These are phyloP conservation scores for Leptogaster cylindrica DNA, from an alignment of 2,888 invertebrate species.

Conservation along the genomic window DNA sequence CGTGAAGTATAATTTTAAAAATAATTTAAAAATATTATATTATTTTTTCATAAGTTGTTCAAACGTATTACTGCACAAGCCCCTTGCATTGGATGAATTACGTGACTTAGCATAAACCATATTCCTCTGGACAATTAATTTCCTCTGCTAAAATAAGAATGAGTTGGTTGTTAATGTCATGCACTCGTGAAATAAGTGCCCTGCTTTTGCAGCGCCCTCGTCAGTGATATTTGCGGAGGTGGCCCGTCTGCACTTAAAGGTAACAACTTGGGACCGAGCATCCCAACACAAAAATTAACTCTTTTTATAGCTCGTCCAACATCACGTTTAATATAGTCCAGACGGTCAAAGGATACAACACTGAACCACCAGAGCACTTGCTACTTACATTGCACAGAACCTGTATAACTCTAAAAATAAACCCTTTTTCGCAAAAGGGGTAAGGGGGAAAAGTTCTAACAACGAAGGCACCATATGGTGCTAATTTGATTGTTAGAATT, in stretches of 20 bases:
- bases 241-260: conserved; percentile 21
- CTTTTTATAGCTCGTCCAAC: conserved; percentile 24
- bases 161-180: no score
- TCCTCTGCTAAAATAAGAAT: no score
- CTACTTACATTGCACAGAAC: not conserved
- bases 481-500: conserved; percentile 29
- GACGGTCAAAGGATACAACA: conserved; percentile 1
- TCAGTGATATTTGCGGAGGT: conserved; percentile 6
- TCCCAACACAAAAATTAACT: conserved; percentile 25
- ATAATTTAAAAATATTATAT: no score
- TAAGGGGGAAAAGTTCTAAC: no score
- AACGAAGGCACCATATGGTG: conserved; percentile 14
- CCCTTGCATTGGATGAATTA: no score
- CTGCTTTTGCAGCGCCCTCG: no score
- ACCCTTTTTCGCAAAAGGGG: conserved; percentile 8
- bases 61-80: no score
- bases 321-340: conserved; percentile 29
- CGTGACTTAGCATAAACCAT: no score
- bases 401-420: conserved; percentile 5
- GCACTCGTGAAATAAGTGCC: no score
- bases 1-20: no score
- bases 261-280: conserved; percentile 17
- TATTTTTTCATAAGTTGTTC: no score
- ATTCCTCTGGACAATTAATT: no score
- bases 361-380: not conserved